Evolutionary conservation across 2,888 invertebrate species (phyloP), one percentile per base, ranked within the genome.

Genomic region (Xestia ashworthii): DNA sequence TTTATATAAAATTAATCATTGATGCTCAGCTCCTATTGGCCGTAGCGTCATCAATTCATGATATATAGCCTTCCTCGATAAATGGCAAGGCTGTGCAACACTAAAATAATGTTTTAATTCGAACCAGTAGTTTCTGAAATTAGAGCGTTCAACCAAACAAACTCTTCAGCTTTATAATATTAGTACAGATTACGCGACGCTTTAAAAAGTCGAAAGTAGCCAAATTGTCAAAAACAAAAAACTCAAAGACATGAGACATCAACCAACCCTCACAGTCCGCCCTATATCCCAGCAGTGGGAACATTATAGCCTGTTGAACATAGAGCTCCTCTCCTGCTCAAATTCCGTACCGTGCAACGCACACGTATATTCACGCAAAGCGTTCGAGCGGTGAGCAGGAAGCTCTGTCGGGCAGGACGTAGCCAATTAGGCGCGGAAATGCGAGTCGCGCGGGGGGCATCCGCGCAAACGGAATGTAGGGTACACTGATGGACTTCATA

Each of bases 351-450:
- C 41, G 76, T 60, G 38, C 69, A 70, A 66, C 50, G 41, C 25
- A 41, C 58, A 58, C 38, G 66, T 66, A 82, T 53, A 67, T 76
- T 78, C 76, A 82, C 78, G 82, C 82, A 3, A 3, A 65, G 5
- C 22, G n/a, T 11, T 66, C 44, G 38, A 22, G 58, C 78, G 76
- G 65, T 82, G 25, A 50, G 58, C 80, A 83, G 84, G 80, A 80
- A 80, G 60, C 83, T 19, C 19, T 3, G 82, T 14, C 53, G 46
- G 53, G 46, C 80, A 80, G 80, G 80, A 80, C 84, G 66, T 44
- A 70, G 79, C 60, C 84, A 83, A 83, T 80, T 80, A 81, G 65
- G 46, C 60, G 46, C 80, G 80, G 81, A 84, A 53, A 48, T 60
- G 38, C 19, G 46, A 3, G 32, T 41, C 16, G 64, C 71, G 46